These are phyloP conservation scores for Orycteropus afer DNA, from an alignment of 2,113 vertebrate species.

Conservation along the genomic window DNA sequence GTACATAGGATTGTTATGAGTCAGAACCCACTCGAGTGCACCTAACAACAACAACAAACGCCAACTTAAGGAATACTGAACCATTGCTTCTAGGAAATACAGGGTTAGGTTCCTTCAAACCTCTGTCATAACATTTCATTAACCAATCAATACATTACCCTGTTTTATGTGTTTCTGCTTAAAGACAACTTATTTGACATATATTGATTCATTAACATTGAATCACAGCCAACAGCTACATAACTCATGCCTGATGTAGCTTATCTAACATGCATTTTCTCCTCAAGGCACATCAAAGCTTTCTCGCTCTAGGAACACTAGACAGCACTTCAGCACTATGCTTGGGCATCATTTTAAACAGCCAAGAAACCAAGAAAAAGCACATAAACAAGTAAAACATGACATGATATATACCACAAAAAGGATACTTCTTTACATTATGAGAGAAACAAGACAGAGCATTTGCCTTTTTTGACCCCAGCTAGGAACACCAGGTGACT, in stretches of 20 bases:
- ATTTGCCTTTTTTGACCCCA: background rate
- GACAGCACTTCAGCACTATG: background rate
- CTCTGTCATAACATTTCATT: background rate
- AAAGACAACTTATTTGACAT: background rate
- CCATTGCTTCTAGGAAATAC: background rate
- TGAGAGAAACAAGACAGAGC: background rate
- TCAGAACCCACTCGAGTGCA: background rate
- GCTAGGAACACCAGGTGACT: background rate
- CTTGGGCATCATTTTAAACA: background rate
- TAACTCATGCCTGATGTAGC: background rate
- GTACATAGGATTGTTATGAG: background rate
- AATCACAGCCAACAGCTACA: background rate
- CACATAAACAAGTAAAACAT: background rate
- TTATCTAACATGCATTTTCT: background rate
- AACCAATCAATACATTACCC: background rate
- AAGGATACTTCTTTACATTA: background rate
- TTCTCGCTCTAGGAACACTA: background rate
- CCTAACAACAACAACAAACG: background rate
- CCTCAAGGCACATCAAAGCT: background rate
- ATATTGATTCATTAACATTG: background rate
- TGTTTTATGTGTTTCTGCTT: background rate
- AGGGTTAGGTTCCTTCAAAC: background rate
- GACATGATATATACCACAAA: background rate
- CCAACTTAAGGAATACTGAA: background rate
- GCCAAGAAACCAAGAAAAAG: background rate